Conservation (phyloP, 2,888 invertebrate species). For the Drosophila algonquin region DNA sequence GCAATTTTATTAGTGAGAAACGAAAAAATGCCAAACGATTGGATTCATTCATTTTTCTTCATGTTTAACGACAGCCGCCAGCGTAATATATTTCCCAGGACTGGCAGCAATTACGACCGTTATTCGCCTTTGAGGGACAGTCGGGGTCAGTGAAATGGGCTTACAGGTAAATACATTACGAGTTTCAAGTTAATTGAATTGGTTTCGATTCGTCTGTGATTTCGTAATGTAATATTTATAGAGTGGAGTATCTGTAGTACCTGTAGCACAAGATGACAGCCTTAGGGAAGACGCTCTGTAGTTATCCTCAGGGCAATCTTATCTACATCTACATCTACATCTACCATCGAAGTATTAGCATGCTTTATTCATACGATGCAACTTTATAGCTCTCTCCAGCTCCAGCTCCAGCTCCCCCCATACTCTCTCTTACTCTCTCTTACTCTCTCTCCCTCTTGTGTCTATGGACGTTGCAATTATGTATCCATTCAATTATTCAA, state of each 20-base stretch:
- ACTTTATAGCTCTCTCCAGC: not conserved
- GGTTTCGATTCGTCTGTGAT: conserved; percentile 6
- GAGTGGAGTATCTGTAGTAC: too few species aligned
- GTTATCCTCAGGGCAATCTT: too few species aligned
- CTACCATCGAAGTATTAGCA: too few species aligned
- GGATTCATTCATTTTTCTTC: conserved; percentile 45
- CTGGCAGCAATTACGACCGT: conserved; percentile 24
- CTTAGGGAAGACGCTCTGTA: too few species aligned
- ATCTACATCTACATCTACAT: too few species aligned
- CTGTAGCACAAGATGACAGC: too few species aligned
- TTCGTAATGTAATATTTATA: not conserved
- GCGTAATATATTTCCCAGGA: conserved; percentile 19
- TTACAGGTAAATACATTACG: conserved; percentile 28
- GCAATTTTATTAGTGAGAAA: conserved; percentile 57
- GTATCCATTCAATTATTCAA: conserved; percentile 37
- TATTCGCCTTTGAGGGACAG: conserved; percentile 1
- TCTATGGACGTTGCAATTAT: conserved; percentile 35
- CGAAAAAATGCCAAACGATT: conserved; percentile 53
- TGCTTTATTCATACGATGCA: not conserved
- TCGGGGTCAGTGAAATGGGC: too few species aligned
- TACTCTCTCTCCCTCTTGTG: not conserved
- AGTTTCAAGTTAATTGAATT: conserved; percentile 28
- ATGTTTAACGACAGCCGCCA: conserved; percentile 49
- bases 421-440: conserved; percentile 1
- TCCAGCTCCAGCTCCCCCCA: too few species aligned